Base-by-base conservation (phyloP, 2,888 invertebrate genomes). In the Cheilosia pagana region DNA sequence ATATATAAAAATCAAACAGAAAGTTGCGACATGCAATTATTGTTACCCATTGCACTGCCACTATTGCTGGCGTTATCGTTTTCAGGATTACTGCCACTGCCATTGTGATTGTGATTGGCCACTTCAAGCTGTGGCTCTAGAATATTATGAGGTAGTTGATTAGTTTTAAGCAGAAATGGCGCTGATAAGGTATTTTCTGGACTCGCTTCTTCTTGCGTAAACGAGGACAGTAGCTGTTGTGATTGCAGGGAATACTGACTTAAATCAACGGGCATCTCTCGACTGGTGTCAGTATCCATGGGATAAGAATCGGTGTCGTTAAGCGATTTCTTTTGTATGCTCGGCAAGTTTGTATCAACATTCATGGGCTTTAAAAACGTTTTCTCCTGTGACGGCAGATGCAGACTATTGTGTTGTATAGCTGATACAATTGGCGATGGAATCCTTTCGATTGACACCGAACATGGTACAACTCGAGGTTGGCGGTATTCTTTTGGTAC, bases 391-490 rank as follows among this genome's bases (percentile, higher is more conserved):
- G 53, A 10, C n/a, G n/a, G 8, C 43, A 45, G 35, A 14, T 67
- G 65, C 25, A 67, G 25, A n/a, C 53, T 60, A 6, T 52, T 55
- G 3, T 65, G 63, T 50, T 85, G 65, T 16, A 78, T 63, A 52
- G 70, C 60, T 21, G 85, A 41, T 1, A 75, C 79, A 59, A 81
- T 79, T 21, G 85, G 79, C 43, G 65, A 79, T 65, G 85, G 79
- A 14, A 85, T 79, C n/a, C 79, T 70, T 63, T 75, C 79, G 55
- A 75, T 81, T 19, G 63, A 21, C 25, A 68, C 77, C 25, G 77
- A 62, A 25, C 77, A 62, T 16, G 77, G 68, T 16, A 62, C 39
- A 28, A 55, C 43, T 41, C 67, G 39, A 1, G 57, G 53, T 1
- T 52, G 45, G 12, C 3, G 55, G 25, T 48, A 35, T 31, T 41